A percentile compares a stretch with the other conserved stretches of the same genome.
These are phyloP conservation scores for Stratiolaelaps scimitus DNA, from an alignment of 1,140 invertebrate species.

Conservation along the genomic window DNA sequence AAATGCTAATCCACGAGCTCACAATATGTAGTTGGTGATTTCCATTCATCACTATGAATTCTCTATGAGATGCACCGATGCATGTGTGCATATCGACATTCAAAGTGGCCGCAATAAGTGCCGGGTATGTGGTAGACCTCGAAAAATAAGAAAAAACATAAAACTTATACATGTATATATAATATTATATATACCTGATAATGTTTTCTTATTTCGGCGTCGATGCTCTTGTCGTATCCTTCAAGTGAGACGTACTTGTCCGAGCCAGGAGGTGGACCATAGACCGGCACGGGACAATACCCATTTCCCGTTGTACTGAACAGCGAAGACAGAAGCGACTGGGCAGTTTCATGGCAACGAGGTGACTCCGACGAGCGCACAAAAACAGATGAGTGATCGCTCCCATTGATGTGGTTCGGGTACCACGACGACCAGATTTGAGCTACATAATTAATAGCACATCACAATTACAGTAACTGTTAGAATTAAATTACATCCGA, in stretches of 20 bases:
- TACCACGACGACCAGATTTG: not conserved
- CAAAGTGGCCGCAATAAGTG: no score
- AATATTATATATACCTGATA: slow-evolving; percentile 1
- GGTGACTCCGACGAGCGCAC: slow-evolving; percentile 11
- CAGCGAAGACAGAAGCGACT: not conserved
- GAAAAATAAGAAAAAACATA: no score
- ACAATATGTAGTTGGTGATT: no score
- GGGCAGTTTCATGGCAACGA: not conserved
- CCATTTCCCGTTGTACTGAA: not conserved
- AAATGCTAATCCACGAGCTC: no score
- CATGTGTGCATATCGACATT: no score
- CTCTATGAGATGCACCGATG: no score
- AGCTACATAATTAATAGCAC: not conserved
- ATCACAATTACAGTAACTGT: not conserved
- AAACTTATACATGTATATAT: no score
- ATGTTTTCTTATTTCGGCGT: not conserved
- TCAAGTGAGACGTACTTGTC: slow-evolving; percentile 2
- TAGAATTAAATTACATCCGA: no score
- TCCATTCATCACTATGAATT: no score
- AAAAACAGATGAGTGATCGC: not conserved
- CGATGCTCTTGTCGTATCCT: not conserved
- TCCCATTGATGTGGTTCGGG: slow-evolving; percentile 1
- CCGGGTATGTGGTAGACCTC: no score
- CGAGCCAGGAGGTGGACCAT: not conserved
- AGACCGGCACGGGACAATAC: not conserved